Percentiles rank a stretch among this genome's conserved stretches.
Conservation (phyloP, 37 sponge, comb jelly and placozoan genomes). For the Aplysina aerophoba region DNA sequence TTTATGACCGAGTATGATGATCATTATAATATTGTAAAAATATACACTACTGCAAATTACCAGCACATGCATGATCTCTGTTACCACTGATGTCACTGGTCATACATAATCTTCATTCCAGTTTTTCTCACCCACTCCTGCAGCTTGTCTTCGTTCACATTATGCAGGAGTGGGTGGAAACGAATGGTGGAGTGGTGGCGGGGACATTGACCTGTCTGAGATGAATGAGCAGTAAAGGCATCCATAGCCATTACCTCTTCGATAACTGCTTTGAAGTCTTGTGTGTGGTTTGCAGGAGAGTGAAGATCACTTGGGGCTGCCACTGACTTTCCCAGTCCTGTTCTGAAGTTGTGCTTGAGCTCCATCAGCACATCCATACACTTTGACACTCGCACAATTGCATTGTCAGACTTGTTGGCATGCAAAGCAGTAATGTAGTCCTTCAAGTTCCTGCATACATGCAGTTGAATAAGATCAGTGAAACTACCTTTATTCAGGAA, state of each 20-base stretch:
- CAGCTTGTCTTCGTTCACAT: constrained; percentile 4
- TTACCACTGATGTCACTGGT: no score
- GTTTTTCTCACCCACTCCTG: neutral
- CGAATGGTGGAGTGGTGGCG: constrained; percentile 11
- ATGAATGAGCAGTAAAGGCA: neutral
- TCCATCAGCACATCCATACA: constrained; percentile 17
- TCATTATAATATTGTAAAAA: no score
- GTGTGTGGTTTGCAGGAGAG: neutral
- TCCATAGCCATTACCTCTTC: constrained; percentile 17
- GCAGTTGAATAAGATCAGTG: no score
- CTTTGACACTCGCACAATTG: constrained; percentile 12
- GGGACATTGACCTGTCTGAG: no score
- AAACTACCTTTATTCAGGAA: no score
- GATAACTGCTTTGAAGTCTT: constrained; percentile 33
- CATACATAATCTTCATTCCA: constrained; percentile 24
- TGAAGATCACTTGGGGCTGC: constrained; percentile 12
- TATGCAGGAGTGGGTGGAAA: constrained; percentile 23
- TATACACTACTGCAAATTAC: no score
- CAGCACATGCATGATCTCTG: no score
- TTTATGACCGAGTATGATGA: no score
- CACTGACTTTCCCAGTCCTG: constrained; percentile 7
- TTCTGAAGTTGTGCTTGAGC: constrained; percentile 7
- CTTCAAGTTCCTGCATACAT: constrained; percentile 20
- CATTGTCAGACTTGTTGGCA: neutral
- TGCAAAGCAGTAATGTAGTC: neutral